Evolutionary conservation across 2,113 vertebrate species (phyloP), one percentile per base, ranked within the genome.

Genomic region (Hiodon tergisus): DNA sequence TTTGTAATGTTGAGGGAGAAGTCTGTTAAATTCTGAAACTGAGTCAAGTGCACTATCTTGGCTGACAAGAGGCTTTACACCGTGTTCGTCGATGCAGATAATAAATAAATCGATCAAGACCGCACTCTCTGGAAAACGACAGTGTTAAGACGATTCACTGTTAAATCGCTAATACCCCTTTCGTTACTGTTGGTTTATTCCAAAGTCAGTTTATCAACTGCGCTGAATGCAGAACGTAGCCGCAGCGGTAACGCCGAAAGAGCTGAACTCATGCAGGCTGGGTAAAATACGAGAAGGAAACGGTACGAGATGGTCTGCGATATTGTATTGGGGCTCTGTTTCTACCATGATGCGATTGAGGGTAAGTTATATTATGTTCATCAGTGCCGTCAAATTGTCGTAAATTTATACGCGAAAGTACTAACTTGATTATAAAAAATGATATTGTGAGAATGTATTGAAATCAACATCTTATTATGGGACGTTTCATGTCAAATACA

Each of bases 121-220:
- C 31, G 31, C 31, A 31, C 31, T 31, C 31, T 31, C 31, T 31
- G 31, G 31, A 31, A 31, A 31, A 31, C 2, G 31, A 31, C 31
- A 31, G 31, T 31, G 2, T 31, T 31, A 31, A 31, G 2, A 31
- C 31, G 31, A 31, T 31, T 31, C 31, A 31, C 31, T 31, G 31
- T 31, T 31, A 31, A 31, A 31, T 31, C 31, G 31, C 31, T 31
- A 31, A 31, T 31, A 31, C 72, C 72, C 52, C 50, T 66, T 62
- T 17, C n/a, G 14, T 61, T 13, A 14, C 7, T 52, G 53, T 73
- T 73, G 72, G 72, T 73, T 73, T 52, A 16, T 73, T 73, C 72
- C 72, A 73, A 14, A 46, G 61, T 66, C 51, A 63, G 71, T 73
- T 48, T 61, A 51, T 48, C 71, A 51, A 63, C 72, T 54, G 51